Evolutionary conservation across 1,140 invertebrate genomes (phyloP).

Genomic region (Sitodiplosis mosellana): DNA sequence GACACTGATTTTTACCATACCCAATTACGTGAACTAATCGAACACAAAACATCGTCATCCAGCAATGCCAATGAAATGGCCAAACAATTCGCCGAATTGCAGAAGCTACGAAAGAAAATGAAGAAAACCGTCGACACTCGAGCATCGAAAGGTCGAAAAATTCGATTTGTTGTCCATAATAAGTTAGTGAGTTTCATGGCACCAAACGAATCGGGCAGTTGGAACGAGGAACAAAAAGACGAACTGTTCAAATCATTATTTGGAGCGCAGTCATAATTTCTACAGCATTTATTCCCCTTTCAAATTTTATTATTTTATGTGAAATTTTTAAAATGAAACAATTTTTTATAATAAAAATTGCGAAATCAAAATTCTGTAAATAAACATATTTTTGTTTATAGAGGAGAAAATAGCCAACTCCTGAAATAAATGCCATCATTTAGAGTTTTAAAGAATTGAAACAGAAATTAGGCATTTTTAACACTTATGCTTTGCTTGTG

Average conservation of each 20-base stretch:
- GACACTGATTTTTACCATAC: slow-evolving; percentile 96
- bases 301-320: no score
- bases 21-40: slow-evolving; percentile 76
- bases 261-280: slow-evolving; percentile 23
- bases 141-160: slow-evolving; percentile 79
- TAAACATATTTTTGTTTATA: no score
- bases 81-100: slow-evolving; percentile 75
- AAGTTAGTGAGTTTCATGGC: slow-evolving; percentile 92
- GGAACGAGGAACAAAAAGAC: slow-evolving; percentile 58
- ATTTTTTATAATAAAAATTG: no score
- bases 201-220: slow-evolving; percentile 44
- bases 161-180: slow-evolving; percentile 77
- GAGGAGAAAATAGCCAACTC: no score
- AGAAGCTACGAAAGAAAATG: slow-evolving; percentile 76
- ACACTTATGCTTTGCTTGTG: no score
- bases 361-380: no score
- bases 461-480: no score
- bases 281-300: no score
- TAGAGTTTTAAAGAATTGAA: no score
- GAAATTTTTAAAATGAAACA: no score
- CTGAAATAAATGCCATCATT: no score
- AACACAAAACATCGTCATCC: slow-evolving; percentile 65
- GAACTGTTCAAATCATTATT: slow-evolving; percentile 73
- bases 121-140: slow-evolving; percentile 79
- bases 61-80: slow-evolving; percentile 64